Base-by-base conservation (phyloP, 2,888 invertebrate genomes). In the Amblyjoppa proteus region DNA sequence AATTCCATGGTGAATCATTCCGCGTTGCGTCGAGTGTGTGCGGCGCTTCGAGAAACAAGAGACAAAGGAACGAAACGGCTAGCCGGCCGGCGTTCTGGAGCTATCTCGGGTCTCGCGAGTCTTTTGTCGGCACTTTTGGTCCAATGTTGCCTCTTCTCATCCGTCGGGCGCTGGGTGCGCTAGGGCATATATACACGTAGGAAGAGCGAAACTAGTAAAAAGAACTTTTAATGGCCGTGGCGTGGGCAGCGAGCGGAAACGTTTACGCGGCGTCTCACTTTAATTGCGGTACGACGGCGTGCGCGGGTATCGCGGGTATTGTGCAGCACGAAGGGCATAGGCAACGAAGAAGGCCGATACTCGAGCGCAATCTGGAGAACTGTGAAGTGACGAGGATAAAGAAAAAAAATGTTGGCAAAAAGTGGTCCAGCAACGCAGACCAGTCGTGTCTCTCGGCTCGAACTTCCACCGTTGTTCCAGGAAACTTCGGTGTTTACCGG, bases 221-320 rank as follows among this genome's bases (percentile, higher is more conserved):
- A 80, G 88, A 90, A 89, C 77, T 89, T 89, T 90, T 91, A 90
- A 90, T 90, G 89, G 88, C 87, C 86, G 81, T 81, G 86, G 88
- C 88, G 89, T 88, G 89, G 89, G 87, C 86, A 89, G 89, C 86
- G 86, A 87, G 88, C 88, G 87, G 89, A 89, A 89, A 90, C 88
- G 89, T 88, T 89, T 83, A 87, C 88, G 87, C 83, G 80, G 85
- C 84, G 79, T 85, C 85, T 88, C 89, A 89, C 89, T 91, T 91
- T 90, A 91, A 91, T 91, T 90, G 89, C 89, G 86, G 87, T 83
- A 86, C 70, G 87, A 83, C 85, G 82, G 87, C 87, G 87, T 85
- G 84, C 78, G 84, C 78, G 83, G 81, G 82, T 34, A 64, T 76
- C 73, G 61, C 64, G 73, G 49, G 56, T 69, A 64, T 64, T 64